Percentiles rank a stretch among this genome's conserved stretches.
Conservation (phyloP, 1,140 invertebrate species). For the Papilio polytes region DNA sequence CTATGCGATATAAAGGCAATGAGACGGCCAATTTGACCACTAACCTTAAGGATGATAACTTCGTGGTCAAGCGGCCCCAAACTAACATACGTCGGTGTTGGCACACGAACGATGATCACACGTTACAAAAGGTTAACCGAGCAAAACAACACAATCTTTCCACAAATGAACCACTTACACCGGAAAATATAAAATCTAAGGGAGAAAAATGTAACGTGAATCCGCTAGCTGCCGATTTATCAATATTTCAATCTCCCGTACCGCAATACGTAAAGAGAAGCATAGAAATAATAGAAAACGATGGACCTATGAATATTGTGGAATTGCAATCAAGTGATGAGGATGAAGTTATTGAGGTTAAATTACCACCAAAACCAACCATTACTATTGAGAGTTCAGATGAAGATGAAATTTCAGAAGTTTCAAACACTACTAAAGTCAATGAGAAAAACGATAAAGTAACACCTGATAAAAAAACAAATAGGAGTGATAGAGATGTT, state of each 20-base stretch:
- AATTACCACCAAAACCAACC: slow-evolving; percentile 73
- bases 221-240: slow-evolving; percentile 53
- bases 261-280: slow-evolving; percentile 65
- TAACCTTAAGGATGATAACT: slow-evolving; percentile 55
- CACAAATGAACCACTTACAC: slow-evolving; percentile 43
- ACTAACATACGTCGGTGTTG: slow-evolving; percentile 73
- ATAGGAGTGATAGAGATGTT: slow-evolving; percentile 56
- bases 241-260: slow-evolving; percentile 66
- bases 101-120: slow-evolving; percentile 60
- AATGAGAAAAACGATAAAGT: slow-evolving; percentile 43
- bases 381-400: slow-evolving; percentile 82
- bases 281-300: slow-evolving; percentile 68
- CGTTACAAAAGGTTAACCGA: slow-evolving; percentile 62
- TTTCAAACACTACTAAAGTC: slow-evolving; percentile 39
- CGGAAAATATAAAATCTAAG: slow-evolving; percentile 52
- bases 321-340: slow-evolving; percentile 76
- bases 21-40: slow-evolving; percentile 57
- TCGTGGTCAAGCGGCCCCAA: slow-evolving; percentile 58
- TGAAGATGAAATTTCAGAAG: slow-evolving; percentile 70
- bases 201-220: slow-evolving; percentile 49
- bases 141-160: slow-evolving; percentile 49
- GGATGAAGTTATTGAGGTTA: slow-evolving; percentile 80
- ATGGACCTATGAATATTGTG: slow-evolving; percentile 54
- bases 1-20: slow-evolving; percentile 78
- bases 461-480: slow-evolving; percentile 44